A percentile compares a stretch with the other conserved stretches of the same genome.
These are phyloP conservation scores for Syngnathus rostellatus DNA, from an alignment of 2,797 vertebrate species.

Conservation along the genomic window DNA sequence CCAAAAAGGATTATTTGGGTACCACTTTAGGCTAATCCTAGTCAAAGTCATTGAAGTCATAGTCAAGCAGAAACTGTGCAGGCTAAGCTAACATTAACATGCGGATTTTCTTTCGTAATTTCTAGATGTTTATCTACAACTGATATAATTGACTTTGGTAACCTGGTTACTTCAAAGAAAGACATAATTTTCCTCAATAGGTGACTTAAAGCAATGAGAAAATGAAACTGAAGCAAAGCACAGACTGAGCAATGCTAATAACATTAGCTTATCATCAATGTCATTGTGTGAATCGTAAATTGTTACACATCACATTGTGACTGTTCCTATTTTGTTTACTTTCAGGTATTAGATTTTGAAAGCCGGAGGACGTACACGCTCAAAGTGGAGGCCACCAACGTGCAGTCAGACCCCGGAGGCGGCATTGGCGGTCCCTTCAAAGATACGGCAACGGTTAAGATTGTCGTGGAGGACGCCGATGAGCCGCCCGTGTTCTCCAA, in stretches of 20 bases:
- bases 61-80: too few relatives aligned
- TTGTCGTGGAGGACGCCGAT: constrained; percentile 86
- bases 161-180: background rate
- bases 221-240: background rate
- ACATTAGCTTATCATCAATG: background rate
- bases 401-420: constrained; percentile 72
- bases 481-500: constrained; percentile 90
- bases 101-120: background rate
- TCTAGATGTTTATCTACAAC: background rate
- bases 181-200: background rate
- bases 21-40: background rate
- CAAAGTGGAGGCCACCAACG: constrained; percentile 88
- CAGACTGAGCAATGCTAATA: background rate
- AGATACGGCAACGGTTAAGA: constrained; percentile 88
- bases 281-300: background rate
- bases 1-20: background rate
- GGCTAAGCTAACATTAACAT: too few relatives aligned
- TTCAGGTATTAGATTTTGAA: constrained; percentile 91
- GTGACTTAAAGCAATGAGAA: background rate
- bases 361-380: constrained; percentile 85
- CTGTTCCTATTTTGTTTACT: background rate
- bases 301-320: background rate
- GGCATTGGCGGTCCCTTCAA: constrained; percentile 81
- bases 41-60: too few relatives aligned
- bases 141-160: background rate